Evolutionary conservation across 2,888 invertebrate genomes (phyloP).

Genomic region (Drosophila peninsularis): DNA sequence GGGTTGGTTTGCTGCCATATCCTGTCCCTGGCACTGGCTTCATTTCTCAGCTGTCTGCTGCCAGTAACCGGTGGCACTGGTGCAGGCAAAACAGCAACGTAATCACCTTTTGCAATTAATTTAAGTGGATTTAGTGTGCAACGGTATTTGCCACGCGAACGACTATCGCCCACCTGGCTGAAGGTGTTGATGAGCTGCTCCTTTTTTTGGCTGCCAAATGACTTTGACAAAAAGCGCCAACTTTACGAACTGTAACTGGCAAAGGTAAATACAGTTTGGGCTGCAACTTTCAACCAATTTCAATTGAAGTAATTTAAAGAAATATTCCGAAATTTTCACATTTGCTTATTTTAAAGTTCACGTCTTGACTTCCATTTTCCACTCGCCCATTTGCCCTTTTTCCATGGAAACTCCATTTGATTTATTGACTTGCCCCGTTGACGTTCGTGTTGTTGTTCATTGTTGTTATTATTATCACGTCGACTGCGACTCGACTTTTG

Average conservation of each 20-base stretch:
- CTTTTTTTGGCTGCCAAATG: constrained; percentile 21
- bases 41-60: constrained; percentile 77
- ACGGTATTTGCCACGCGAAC: constrained; percentile 58
- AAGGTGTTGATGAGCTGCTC: constrained; percentile 74
- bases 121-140: constrained; percentile 82
- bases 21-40: constrained; percentile 31
- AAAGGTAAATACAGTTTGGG: constrained; percentile 21
- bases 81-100: constrained; percentile 79
- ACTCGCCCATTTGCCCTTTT: neutral
- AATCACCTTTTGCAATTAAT: constrained; percentile 84
- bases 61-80: constrained; percentile 41
- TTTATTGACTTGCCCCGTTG: constrained; percentile 70
- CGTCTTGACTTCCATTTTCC: no score
- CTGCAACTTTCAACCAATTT: constrained; percentile 1
- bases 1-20: constrained; percentile 16
- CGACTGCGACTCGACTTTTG: constrained; percentile 31
- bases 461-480: constrained; percentile 57
- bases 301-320: neutral
- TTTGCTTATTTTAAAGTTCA: constrained; percentile 53
- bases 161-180: constrained; percentile 38
- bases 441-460: constrained; percentile 34
- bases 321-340: neutral
- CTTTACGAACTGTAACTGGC: no score
- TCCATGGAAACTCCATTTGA: constrained; percentile 61
- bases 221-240: constrained; percentile 41